Evolutionary conservation across 2,113 vertebrate species (phyloP).

Genomic region (Podilymbus podiceps): DNA sequence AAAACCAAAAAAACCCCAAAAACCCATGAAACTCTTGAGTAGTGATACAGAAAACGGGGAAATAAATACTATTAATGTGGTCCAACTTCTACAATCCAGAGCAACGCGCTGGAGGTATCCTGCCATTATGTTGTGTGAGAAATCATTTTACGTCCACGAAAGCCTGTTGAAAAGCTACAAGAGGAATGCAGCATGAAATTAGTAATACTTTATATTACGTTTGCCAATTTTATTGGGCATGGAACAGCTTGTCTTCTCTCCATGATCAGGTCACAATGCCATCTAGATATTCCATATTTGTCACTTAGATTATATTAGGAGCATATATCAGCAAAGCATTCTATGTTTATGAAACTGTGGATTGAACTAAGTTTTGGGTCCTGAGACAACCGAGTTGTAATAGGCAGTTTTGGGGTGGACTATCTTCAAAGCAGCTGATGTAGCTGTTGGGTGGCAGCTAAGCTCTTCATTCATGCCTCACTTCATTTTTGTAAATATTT

Average conservation of each 20-base stretch:
- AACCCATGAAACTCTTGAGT: background rate
- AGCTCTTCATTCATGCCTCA: background rate
- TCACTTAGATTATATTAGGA: background rate
- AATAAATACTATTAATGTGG: background rate
- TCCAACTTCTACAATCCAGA: background rate
- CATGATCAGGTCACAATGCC: background rate
- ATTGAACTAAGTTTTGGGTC: background rate
- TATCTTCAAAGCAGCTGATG: background rate
- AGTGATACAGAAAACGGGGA: background rate
- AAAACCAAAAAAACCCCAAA: background rate
- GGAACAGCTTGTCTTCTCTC: background rate
- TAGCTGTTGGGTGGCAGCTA: background rate
- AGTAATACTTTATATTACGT: background rate
- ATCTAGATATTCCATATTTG: background rate
- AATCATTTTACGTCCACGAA: background rate
- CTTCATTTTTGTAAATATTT: background rate
- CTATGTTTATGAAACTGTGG: background rate
- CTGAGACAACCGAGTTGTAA: background rate
- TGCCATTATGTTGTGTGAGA: background rate
- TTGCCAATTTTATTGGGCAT: background rate
- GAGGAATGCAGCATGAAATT: background rate
- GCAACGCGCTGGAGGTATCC: background rate
- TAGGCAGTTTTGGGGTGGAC: background rate
- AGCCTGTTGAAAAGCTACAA: background rate
- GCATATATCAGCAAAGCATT: background rate